Conservation (phyloP, 2,888 invertebrate genomes). For the Volucella zonaria region DNA sequence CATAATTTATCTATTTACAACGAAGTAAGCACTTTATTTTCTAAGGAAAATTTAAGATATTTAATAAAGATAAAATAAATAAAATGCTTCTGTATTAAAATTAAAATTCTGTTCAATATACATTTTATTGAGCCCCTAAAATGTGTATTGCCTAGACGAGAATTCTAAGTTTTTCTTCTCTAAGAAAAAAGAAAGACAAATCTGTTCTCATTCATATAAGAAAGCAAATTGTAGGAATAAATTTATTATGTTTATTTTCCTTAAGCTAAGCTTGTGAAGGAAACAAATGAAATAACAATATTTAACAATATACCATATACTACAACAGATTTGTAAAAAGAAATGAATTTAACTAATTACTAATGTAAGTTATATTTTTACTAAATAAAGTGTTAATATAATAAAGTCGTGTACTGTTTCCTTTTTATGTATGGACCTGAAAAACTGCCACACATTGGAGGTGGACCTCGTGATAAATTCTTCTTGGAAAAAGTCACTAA, state of each 20-base stretch:
- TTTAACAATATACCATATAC: background rate
- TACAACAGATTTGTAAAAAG: slow-evolving; percentile 12
- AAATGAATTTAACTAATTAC: slow-evolving; percentile 20
- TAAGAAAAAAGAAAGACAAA: too few species aligned
- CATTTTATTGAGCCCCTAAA: slow-evolving; percentile 70
- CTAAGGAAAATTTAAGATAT: background rate
- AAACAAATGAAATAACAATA: background rate
- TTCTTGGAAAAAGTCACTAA: too few species aligned
- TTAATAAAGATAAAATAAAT: background rate
- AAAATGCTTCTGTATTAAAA: background rate
- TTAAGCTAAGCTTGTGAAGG: slow-evolving; percentile 7
- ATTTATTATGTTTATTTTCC: background rate
- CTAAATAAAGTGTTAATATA: slow-evolving; percentile 50
- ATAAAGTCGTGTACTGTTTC: background rate
- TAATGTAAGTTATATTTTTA: slow-evolving; percentile 53
- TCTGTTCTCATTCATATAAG: too few species aligned
- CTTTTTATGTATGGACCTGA: background rate
- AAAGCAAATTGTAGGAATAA: too few species aligned
- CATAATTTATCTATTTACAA: slow-evolving; percentile 48
- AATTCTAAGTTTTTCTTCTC: background rate
- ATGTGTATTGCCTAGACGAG: slow-evolving; percentile 53
- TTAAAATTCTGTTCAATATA: slow-evolving; percentile 36
- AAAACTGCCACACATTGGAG: background rate
- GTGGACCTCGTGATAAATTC: too few species aligned
- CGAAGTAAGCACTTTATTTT: slow-evolving; percentile 38